Evolutionary conservation across 2,888 invertebrate species (phyloP).

Genomic region (Hyalella azteca): DNA sequence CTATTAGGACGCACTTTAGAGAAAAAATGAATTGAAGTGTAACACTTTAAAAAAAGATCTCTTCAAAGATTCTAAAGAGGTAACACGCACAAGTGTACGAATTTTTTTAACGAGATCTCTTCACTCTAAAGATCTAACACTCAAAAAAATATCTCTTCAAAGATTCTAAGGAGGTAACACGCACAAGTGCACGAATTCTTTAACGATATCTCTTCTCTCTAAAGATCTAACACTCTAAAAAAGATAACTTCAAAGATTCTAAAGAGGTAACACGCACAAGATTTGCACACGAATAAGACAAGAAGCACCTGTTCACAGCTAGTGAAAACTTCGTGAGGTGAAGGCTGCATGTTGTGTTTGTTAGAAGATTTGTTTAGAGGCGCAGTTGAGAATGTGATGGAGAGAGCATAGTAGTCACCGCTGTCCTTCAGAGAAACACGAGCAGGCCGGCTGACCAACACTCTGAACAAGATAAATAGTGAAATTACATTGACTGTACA

Average conservation of each 20-base stretch:
- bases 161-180: no score
- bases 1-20: no score
- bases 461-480: neutral
- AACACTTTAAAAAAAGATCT: no score
- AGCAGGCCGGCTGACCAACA: slow-evolving; percentile 22
- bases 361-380: neutral
- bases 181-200: no score
- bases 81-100: no score
- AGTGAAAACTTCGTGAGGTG: slow-evolving; percentile 22
- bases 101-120: neutral
- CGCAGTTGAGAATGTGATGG: neutral
- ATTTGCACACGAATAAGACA: neutral
- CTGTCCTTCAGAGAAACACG: neutral
- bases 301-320: slow-evolving; percentile 7
- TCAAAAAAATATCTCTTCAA: no score
- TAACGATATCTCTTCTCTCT: neutral
- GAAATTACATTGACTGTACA: neutral
- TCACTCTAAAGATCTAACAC: neutral
- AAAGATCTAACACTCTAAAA: no score
- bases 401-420: neutral
- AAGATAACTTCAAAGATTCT: no score
- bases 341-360: neutral
- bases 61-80: no score
- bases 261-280: neutral
- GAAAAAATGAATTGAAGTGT: no score